Base-by-base conservation (phyloP, 2,113 vertebrate species). In the Murina feae region DNA sequence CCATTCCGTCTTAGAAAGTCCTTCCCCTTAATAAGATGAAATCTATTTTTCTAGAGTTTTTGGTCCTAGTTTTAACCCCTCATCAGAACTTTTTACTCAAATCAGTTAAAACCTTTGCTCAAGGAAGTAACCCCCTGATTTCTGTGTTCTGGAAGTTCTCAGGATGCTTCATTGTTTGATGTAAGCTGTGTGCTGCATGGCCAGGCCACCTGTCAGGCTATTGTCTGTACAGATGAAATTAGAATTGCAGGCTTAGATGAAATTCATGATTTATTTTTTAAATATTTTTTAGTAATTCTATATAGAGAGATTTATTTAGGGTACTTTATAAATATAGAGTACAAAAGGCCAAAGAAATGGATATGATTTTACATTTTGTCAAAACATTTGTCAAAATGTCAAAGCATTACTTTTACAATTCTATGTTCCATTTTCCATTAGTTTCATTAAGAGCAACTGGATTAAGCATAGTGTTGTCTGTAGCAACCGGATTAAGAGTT, bases 61-160 rank as follows among this genome's bases (percentile, higher is more conserved):
- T 60, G 28, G 35, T 88, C 53, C 49, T 90, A 85, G 68, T 90
- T 85, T 71, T 65, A 60, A 83, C 14, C 14, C 21, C 42, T 92
- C 35, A 75, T 69, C 75, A 85, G 49, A 91, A 95, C 30, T 75
- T 95, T 39, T 91, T 91, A 91, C 30, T 89, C 18, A 89, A 66
- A 86, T 89, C 58, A 84, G 18, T 58, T 55, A 92, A 95, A 92
- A 63, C 17, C 13, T 93, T 89, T 83, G 58, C 42, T 84, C 60
- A 71, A 63, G 74, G 88, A 89, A 86, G n/a, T 35, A 35, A 87
- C 21, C 53, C 32, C 21, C 16, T n/a, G n/a, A 69, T 53, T 44
- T 37, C 23, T 55, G 28, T 60, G 81, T 93, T 90, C 53, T 86
- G 20, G 23, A 85, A 74, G 35, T 80, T 88, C 25, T 42, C 4